These are phyloP conservation scores for Eretmocerus hayati DNA, from an alignment of 2,888 invertebrate genomes.

Conservation along the genomic window DNA sequence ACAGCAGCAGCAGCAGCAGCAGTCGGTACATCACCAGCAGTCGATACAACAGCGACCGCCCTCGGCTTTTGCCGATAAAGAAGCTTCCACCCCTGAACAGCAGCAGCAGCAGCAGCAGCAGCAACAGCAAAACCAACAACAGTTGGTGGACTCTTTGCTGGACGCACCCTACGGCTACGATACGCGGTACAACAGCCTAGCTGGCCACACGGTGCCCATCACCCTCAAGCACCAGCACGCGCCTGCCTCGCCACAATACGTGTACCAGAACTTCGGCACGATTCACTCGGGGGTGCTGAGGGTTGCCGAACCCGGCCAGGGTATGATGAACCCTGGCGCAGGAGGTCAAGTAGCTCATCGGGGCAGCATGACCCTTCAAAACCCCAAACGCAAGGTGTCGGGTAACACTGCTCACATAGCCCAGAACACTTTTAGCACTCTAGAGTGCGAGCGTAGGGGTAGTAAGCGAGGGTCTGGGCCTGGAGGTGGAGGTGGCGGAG, in stretches of 20 bases:
- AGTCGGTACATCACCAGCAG: too few relatives aligned
- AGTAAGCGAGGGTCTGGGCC: conserved; percentile 27
- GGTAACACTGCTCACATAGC: conserved; percentile 33
- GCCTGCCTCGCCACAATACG: conserved; percentile 30
- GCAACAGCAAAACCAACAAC: conserved; percentile 25
- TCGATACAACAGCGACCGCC: conserved; percentile 22
- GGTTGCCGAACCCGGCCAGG: conserved; percentile 43
- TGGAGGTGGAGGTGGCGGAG: not conserved
- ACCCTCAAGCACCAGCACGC: conserved; percentile 40
- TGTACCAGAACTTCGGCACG: conserved; percentile 44
- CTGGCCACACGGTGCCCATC: conserved; percentile 45
- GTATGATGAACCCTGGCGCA: conserved; percentile 40
- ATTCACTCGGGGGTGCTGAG: conserved; percentile 43
- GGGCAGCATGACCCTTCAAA: conserved; percentile 44
- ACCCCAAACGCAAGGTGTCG: conserved; percentile 35
- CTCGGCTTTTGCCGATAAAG: conserved; percentile 32
- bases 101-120: conserved; percentile 35
- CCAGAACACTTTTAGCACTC: conserved; percentile 43
- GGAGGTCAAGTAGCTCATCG: conserved; percentile 43
- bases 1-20: conserved; percentile 21
- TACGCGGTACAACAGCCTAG: conserved; percentile 38
- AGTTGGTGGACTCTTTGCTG: conserved; percentile 32
- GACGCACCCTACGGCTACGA: conserved; percentile 26
- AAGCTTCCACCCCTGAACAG: conserved; percentile 26
- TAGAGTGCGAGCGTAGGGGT: conserved; percentile 41